Evolutionary conservation across 2,888 invertebrate species (phyloP).

Genomic region (Caenorhabditis sinica): DNA sequence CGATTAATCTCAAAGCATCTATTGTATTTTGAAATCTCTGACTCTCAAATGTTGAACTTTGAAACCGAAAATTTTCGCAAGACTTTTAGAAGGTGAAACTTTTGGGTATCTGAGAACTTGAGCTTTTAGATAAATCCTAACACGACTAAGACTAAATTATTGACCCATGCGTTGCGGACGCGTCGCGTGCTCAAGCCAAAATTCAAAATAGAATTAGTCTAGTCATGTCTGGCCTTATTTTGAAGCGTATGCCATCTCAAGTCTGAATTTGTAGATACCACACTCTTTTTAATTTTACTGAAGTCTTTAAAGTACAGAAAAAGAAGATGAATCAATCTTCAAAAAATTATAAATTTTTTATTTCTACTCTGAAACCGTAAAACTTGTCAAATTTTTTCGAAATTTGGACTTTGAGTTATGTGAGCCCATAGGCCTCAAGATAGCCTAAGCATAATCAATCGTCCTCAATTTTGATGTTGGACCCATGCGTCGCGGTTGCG

Average conservation of each 20-base stretch:
- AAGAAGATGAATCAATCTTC: no score
- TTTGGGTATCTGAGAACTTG: no score
- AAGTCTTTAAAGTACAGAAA: no score
- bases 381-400: not conserved
- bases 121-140: not conserved
- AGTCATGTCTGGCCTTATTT: not conserved
- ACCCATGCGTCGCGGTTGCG: not conserved
- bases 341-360: no score
- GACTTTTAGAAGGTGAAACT: no score
- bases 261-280: no score
- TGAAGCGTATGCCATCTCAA: constrained; percentile 6
- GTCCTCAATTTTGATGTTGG: not conserved
- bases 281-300: no score
- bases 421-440: not conserved
- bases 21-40: no score
- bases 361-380: no score
- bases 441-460: not conserved
- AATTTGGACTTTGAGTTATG: not conserved
- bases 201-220: not conserved
- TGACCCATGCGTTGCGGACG: not conserved
- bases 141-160: not conserved
- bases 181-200: not conserved
- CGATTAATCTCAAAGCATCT: no score
- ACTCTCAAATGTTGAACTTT: no score
- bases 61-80: no score